A percentile compares a stretch with the other conserved stretches of the same genome.
These are phyloP conservation scores for Nycticryphes semicollaris DNA, from an alignment of 2,113 vertebrate species.

Conservation along the genomic window DNA sequence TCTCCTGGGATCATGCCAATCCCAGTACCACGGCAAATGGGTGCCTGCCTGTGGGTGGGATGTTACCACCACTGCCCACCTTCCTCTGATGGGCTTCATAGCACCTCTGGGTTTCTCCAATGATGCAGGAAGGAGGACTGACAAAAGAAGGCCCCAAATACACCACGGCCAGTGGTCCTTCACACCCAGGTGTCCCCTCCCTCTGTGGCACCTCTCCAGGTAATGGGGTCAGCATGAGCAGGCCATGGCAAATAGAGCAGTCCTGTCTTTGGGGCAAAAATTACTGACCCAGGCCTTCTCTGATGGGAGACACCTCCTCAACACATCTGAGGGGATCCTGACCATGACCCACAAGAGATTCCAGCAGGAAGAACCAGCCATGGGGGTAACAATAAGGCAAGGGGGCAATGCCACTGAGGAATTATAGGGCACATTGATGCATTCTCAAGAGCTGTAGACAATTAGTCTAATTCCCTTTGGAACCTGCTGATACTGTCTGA, in stretches of 20 bases:
- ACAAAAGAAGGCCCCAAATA: background rate
- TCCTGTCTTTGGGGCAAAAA: background rate
- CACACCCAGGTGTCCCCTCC: background rate
- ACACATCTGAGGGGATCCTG: background rate
- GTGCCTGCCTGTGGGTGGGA: background rate
- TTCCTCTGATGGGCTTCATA: background rate
- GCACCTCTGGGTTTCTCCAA: background rate
- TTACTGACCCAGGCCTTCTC: background rate
- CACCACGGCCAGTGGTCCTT: background rate
- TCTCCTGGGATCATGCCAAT: background rate
- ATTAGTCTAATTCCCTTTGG: background rate
- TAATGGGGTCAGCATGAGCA: background rate
- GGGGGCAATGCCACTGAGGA: too few relatives aligned
- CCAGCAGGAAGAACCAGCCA: background rate
- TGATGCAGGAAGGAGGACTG: background rate
- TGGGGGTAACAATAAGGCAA: background rate
- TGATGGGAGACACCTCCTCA: background rate
- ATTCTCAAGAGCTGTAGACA: background rate
- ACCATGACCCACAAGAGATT: background rate
- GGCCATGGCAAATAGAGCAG: background rate
- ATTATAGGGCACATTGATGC: background rate
- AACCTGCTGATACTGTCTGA: background rate
- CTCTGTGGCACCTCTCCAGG: background rate
- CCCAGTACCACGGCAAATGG: background rate
- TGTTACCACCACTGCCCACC: background rate